Evolutionary conservation across 2,888 invertebrate genomes (phyloP).

Genomic region (Aquatica leii): DNA sequence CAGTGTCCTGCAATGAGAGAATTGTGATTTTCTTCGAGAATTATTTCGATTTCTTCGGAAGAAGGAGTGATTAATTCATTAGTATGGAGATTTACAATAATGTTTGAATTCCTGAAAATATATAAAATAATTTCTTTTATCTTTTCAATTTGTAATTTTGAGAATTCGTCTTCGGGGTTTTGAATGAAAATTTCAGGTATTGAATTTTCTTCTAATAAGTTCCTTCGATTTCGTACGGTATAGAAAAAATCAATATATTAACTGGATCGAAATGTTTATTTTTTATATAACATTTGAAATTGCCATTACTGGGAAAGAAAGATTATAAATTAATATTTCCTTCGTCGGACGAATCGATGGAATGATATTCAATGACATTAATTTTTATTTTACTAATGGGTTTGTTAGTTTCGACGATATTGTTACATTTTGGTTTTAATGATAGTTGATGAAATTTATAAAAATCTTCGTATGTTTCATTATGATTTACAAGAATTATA

Average conservation of each 20-base stretch:
- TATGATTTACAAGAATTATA: background rate
- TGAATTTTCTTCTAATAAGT: no score
- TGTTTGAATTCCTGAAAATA: no score
- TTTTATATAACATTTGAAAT: background rate
- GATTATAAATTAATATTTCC: background rate
- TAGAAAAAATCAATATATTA: background rate
- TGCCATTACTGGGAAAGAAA: background rate
- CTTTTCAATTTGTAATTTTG: no score
- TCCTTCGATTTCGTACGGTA: background rate
- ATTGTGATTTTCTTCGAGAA: no score
- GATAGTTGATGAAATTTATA: slow-evolving; percentile 3
- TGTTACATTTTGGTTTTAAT: background rate
- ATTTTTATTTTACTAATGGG: background rate
- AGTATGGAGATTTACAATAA: no score
- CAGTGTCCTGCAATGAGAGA: no score
- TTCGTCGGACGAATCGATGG: background rate
- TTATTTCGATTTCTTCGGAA: no score
- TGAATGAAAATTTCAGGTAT: background rate
- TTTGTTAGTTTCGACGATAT: background rate
- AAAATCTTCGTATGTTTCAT: background rate
- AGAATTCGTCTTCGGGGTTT: background rate
- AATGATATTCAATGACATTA: background rate
- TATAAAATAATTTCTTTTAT: no score
- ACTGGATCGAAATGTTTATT: background rate
- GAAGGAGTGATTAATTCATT: no score